Evolutionary conservation across 2,888 invertebrate genomes (phyloP).

Genomic region (Drosophila bunnanda): DNA sequence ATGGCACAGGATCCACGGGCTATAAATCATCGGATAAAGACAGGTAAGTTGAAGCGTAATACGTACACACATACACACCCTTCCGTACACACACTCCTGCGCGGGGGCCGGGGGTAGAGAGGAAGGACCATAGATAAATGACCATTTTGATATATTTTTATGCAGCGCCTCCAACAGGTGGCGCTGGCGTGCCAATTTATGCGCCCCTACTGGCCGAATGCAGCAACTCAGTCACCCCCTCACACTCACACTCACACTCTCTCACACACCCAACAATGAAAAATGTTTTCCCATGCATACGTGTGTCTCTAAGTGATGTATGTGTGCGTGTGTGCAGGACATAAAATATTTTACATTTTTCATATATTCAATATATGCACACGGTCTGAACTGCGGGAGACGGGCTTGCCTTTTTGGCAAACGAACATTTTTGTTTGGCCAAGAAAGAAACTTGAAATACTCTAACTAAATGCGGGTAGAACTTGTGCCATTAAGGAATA

Average conservation of each 20-base stretch:
- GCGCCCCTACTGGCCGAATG: conserved; percentile 63
- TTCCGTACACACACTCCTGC: conserved; percentile 28
- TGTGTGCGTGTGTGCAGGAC: conserved; percentile 31
- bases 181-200: conserved; percentile 74
- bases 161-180: conserved; percentile 71
- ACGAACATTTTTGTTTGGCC: conserved; percentile 21
- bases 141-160: conserved; percentile 67
- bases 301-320: conserved; percentile 1
- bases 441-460: conserved; percentile 14
- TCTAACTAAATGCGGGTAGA: not conserved
- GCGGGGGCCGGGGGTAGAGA: conserved; percentile 12
- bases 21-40: conserved; percentile 93
- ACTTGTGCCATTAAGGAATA: too few relatives aligned
- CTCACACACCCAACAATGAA: conserved; percentile 55
- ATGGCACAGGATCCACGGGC: conserved; percentile 89
- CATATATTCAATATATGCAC: conserved; percentile 77
- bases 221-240: conserved; percentile 9
- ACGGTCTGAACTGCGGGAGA: conserved; percentile 21
- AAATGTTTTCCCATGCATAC: conserved; percentile 45
- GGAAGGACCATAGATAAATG: conserved; percentile 52
- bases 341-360: conserved; percentile 68
- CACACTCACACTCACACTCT: not conserved
- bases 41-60: conserved; percentile 87
- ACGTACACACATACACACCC: conserved; percentile 47
- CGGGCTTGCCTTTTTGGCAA: conserved; percentile 24